phyloP scores from a whole-genome alignment of 1,140 invertebrate species.

The Orussus abietinus region DNA sequence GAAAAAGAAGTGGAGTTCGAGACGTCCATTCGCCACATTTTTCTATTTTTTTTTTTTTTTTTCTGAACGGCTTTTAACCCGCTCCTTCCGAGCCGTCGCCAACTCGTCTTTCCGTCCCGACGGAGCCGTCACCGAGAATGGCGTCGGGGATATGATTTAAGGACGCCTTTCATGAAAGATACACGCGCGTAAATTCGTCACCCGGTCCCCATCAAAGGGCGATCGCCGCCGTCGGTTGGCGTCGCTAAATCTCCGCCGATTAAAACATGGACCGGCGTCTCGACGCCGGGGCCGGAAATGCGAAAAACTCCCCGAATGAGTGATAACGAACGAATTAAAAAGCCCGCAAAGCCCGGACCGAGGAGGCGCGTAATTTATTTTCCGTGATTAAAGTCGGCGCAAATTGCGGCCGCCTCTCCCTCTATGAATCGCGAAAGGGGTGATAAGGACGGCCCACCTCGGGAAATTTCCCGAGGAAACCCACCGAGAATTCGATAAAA shows the following conservation, averaged over 20 bases:
- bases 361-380: constrained; percentile 14
- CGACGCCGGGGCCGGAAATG: neutral
- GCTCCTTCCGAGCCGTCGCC: too few relatives aligned
- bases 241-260: neutral
- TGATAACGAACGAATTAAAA: constrained; percentile 1
- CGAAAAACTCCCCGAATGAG: constrained; percentile 5
- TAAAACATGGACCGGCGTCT: neutral
- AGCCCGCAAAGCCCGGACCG: neutral
- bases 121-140: too few relatives aligned
- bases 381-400: constrained; percentile 15
- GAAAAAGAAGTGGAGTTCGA: too few relatives aligned
- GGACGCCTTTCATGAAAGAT: neutral
- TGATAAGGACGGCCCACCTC: too few relatives aligned
- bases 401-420: constrained; percentile 4
- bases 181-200: neutral
- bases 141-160: too few relatives aligned
- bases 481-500: too few relatives aligned
- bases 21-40: too few relatives aligned
- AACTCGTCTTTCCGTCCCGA: too few relatives aligned
- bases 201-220: constrained; percentile 7
- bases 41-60: too few relatives aligned
- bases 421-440: too few relatives aligned
- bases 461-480: too few relatives aligned
- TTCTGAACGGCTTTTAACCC: too few relatives aligned
- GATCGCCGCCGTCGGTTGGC: constrained; percentile 2